Conservation (phyloP, 2,797 vertebrate genomes). For the Chelon labrosus region DNA sequence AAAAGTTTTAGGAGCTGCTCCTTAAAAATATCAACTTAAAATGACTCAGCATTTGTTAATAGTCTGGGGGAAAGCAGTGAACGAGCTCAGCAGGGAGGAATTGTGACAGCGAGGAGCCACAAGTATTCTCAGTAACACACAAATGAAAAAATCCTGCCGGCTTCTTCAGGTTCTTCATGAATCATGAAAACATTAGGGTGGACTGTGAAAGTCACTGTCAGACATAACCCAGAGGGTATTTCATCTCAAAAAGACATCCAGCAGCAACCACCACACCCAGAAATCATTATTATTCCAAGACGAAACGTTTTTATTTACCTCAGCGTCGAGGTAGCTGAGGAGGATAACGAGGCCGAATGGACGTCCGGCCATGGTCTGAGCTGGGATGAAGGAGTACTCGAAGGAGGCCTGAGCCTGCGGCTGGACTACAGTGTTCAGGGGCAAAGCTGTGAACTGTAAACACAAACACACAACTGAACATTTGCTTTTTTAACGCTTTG, state of each 20-base stretch:
- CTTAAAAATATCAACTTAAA: not conserved
- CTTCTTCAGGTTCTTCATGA: constrained; percentile 21
- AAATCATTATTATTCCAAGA: not conserved
- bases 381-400: constrained; percentile 87
- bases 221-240: not conserved
- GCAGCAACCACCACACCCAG: not conserved
- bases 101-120: constrained; percentile 7
- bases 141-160: not conserved
- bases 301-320: constrained; percentile 65
- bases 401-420: constrained; percentile 85
- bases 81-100: constrained; percentile 7
- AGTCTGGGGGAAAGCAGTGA: constrained; percentile 12
- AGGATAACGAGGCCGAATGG: constrained; percentile 86
- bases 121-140: not conserved
- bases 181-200: constrained; percentile 11
- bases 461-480: constrained; percentile 14
- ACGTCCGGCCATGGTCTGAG: constrained; percentile 84
- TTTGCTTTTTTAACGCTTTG: not conserved
- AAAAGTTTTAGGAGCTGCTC: constrained; percentile 10
- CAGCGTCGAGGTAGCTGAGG: constrained; percentile 81
- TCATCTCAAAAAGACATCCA: not conserved
- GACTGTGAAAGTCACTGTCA: constrained; percentile 2
- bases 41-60: constrained; percentile 12
- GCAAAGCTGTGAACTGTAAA: constrained; percentile 85
- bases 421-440: constrained; percentile 78